Evolutionary conservation across 2,113 vertebrate genomes (phyloP).

Genomic region (Rana temporaria): DNA sequence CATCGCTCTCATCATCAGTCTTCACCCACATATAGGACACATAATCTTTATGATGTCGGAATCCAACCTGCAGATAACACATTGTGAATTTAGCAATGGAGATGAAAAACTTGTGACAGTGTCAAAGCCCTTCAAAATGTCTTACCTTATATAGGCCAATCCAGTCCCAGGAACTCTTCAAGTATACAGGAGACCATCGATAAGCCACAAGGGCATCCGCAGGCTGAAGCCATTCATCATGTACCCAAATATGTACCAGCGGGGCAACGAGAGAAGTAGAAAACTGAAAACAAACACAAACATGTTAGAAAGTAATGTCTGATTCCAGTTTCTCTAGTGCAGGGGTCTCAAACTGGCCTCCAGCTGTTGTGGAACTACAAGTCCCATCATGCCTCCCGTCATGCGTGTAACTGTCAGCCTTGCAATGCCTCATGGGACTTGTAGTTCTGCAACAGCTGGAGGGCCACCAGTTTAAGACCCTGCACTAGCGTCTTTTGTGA

Average conservation of each 20-base stretch:
- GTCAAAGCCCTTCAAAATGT: conserved; percentile 48
- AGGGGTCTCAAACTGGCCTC: too few relatives aligned
- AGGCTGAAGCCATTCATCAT: conserved; percentile 86
- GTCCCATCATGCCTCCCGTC: too few relatives aligned
- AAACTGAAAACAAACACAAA: conserved; percentile 75
- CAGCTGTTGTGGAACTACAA: too few relatives aligned
- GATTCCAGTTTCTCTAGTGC: too few relatives aligned
- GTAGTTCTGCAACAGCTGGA: too few relatives aligned
- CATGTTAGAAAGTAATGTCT: not conserved
- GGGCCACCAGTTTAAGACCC: too few relatives aligned
- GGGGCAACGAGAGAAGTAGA: conserved; percentile 84
- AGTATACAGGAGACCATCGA: conserved; percentile 78
- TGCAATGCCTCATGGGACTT: too few relatives aligned
- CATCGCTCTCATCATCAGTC: conserved; percentile 86
- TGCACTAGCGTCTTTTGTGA: too few relatives aligned
- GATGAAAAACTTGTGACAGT: not conserved
- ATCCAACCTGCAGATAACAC: conserved; percentile 82
- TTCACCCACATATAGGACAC: conserved; percentile 94
- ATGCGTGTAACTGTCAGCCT: too few relatives aligned
- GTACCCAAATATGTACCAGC: conserved; percentile 83
- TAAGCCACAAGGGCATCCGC: conserved; percentile 87
- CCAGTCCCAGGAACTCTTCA: conserved; percentile 98
- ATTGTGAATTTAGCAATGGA: not conserved
- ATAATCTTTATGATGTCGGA: conserved; percentile 95
- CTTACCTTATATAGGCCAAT: conserved; percentile 93